Evolutionary conservation across 92 coral and sea anemone species (phyloP).

Genomic region (Zoanthus sansibaricus): DNA sequence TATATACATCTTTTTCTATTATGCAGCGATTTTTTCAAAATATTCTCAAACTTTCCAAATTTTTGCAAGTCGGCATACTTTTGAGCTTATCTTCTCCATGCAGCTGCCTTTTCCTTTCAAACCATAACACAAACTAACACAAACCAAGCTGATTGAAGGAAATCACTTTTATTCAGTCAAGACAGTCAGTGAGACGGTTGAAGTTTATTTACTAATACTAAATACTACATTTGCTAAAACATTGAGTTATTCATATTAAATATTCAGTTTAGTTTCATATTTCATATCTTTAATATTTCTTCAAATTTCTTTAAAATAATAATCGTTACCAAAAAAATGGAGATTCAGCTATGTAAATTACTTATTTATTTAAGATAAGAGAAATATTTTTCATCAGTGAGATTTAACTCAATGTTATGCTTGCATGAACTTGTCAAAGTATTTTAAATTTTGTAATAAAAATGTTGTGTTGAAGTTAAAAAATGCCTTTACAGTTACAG

Average conservation of each 20-base stretch:
- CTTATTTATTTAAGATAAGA: slow-evolving; percentile 38
- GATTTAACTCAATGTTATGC: neutral
- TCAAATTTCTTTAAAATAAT: neutral
- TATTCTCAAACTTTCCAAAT: neutral
- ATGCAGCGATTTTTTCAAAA: too few relatives aligned
- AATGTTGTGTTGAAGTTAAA: neutral
- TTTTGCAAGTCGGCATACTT: neutral
- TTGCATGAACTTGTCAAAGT: neutral
- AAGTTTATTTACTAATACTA: neutral
- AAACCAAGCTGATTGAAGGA: neutral
- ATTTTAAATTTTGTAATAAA: slow-evolving; percentile 7
- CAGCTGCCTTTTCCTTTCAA: slow-evolving; percentile 19
- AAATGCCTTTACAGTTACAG: neutral
- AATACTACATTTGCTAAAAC: neutral
- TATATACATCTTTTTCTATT: too few relatives aligned
- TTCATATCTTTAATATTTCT: neutral
- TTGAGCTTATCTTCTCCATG: neutral
- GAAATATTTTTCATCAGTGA: slow-evolving; percentile 23
- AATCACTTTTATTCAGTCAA: neutral
- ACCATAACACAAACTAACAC: neutral
- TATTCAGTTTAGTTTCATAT: neutral
- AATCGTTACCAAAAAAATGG: neutral
- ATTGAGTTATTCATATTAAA: neutral
- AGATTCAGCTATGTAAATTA: neutral
- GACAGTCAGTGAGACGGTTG: neutral